Percentiles rank a stretch among this genome's conserved stretches.
Conservation (phyloP, 2,113 vertebrate genomes). For the Dicrurus megarhynchus region DNA sequence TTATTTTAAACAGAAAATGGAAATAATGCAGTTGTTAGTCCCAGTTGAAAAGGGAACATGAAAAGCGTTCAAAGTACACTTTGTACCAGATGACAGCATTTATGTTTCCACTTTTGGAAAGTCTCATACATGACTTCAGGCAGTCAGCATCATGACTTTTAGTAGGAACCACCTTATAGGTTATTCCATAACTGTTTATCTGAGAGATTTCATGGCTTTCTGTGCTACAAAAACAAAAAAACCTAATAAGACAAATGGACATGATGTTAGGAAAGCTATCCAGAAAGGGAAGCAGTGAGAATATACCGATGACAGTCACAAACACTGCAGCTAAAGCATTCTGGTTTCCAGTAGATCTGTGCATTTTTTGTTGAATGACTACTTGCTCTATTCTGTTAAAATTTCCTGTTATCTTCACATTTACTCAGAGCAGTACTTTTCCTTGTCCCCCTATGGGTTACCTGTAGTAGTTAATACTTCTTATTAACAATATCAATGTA, state of each 20-base stretch:
- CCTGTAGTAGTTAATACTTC: not conserved
- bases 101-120: not conserved
- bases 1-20: not conserved
- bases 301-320: not conserved
- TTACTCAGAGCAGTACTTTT: not conserved
- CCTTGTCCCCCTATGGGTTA: rapidly evolving
- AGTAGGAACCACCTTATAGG: rapidly evolving
- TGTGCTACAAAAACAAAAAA: not conserved
- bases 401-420: not conserved
- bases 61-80: not conserved
- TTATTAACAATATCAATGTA: not conserved
- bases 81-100: not conserved
- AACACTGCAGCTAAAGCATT: not conserved
- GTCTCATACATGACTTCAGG: not conserved
- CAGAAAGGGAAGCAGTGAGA: not conserved
- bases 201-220: not conserved
- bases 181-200: not conserved
- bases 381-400: not conserved
- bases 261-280: not conserved
- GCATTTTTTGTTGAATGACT: not conserved
- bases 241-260: not conserved
- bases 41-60: not conserved
- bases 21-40: not conserved
- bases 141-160: not conserved
- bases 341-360: not conserved